Evolutionary conservation across 2,797 vertebrate genomes (phyloP).

Genomic region (Mus caroli): DNA sequence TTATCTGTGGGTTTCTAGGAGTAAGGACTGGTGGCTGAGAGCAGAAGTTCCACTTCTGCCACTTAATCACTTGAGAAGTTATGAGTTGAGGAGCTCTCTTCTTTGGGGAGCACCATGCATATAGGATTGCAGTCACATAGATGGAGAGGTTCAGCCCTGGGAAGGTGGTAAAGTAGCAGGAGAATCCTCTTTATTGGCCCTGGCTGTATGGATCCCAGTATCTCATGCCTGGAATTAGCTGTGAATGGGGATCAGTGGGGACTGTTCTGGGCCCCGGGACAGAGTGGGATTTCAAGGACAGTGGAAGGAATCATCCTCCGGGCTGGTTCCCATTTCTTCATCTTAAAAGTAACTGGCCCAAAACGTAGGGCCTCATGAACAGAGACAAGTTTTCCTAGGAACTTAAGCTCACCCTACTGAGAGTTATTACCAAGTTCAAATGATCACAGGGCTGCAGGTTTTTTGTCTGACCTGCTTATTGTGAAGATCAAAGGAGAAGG

Average conservation of each 20-base stretch:
- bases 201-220: neutral
- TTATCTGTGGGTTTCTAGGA: neutral
- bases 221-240: neutral
- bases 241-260: neutral
- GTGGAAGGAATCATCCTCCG: neutral
- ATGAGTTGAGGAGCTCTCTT: neutral
- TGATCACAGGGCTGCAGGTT: neutral
- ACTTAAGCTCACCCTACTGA: neutral
- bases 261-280: neutral
- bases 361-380: neutral
- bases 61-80: neutral
- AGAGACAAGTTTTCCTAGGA: neutral
- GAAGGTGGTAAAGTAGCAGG: neutral
- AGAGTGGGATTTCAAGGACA: neutral
- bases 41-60: neutral
- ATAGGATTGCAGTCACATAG: neutral
- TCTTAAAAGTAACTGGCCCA: neutral
- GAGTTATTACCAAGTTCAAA: neutral
- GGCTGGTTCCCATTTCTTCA: neutral
- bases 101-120: neutral
- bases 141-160: neutral
- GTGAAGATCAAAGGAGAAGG: conserved; percentile 19
- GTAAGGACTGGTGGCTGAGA: neutral
- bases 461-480: neutral
- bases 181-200: neutral